phyloP scores from a whole-genome alignment of 2,113 vertebrate species.

The Phoxinus phoxinus region DNA sequence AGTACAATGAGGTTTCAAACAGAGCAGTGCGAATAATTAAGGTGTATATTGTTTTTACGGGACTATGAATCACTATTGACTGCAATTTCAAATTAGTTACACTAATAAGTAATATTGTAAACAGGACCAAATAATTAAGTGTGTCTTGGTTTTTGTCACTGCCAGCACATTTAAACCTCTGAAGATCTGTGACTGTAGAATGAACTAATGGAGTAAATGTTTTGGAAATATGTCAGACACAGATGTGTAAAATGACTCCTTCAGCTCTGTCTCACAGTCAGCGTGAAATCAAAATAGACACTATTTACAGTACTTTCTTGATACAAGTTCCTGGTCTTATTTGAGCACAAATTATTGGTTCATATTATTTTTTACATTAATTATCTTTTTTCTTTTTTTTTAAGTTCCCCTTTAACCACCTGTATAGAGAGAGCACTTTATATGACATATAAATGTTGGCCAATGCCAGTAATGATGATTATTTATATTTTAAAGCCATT shows the following conservation, averaged over 20 bases:
- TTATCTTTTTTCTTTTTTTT: no score
- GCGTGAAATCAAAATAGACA: background rate
- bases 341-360: background rate
- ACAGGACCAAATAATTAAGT: background rate
- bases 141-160: background rate
- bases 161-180: background rate
- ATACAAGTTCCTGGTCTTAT: background rate
- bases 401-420: background rate
- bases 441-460: background rate
- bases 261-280: background rate
- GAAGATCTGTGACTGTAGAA: background rate
- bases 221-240: slow-evolving; percentile 36
- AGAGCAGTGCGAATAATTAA: background rate
- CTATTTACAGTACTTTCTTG: background rate
- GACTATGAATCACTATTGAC: background rate
- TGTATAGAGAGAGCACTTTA: background rate
- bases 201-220: slow-evolving; percentile 18
- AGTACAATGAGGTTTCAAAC: slow-evolving; percentile 6
- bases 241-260: slow-evolving; percentile 6
- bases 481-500: background rate
- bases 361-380: background rate
- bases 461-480: background rate
- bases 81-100: background rate
- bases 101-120: slow-evolving; percentile 12
- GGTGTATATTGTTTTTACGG: background rate